These are phyloP conservation scores for Terrapene triunguis DNA, from an alignment of 2,113 vertebrate species.

Conservation along the genomic window DNA sequence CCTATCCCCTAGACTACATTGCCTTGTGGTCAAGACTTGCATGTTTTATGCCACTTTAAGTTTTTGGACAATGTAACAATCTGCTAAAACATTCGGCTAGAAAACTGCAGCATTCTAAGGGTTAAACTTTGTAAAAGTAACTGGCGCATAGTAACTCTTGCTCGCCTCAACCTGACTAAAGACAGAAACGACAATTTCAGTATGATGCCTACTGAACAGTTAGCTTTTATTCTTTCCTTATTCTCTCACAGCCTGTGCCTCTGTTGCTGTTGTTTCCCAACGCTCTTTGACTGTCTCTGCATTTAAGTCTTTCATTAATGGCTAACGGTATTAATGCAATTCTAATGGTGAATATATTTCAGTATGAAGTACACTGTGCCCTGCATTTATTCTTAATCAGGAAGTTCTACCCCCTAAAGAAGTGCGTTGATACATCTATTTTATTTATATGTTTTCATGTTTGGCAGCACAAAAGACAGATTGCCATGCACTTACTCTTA, in stretches of 20 bases:
- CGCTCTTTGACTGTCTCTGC: background rate
- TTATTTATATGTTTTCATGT: constrained; percentile 30
- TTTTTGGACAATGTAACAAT: rapidly evolving
- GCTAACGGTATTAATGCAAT: constrained; percentile 15
- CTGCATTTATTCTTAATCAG: constrained; percentile 60
- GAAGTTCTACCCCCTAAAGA: constrained; percentile 38
- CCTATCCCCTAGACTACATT: background rate
- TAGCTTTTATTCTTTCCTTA: background rate
- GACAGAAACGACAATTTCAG: background rate
- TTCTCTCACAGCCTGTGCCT: background rate
- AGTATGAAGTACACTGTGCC: background rate
- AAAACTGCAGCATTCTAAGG: background rate
- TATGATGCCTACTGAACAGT: background rate
- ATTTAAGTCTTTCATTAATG: constrained; percentile 16
- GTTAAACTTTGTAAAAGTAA: background rate
- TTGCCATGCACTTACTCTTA: constrained; percentile 20
- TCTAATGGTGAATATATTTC: constrained; percentile 12
- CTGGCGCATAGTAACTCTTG: rapidly evolving
- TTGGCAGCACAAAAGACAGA: constrained; percentile 14
- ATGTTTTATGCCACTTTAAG: background rate
- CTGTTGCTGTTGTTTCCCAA: constrained; percentile 6
- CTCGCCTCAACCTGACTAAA: background rate
- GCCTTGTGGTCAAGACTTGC: background rate
- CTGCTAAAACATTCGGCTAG: background rate
- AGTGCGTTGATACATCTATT: constrained; percentile 35